Evolutionary conservation across 1,140 invertebrate genomes (phyloP).

Genomic region (Trichonephila clavipes): DNA sequence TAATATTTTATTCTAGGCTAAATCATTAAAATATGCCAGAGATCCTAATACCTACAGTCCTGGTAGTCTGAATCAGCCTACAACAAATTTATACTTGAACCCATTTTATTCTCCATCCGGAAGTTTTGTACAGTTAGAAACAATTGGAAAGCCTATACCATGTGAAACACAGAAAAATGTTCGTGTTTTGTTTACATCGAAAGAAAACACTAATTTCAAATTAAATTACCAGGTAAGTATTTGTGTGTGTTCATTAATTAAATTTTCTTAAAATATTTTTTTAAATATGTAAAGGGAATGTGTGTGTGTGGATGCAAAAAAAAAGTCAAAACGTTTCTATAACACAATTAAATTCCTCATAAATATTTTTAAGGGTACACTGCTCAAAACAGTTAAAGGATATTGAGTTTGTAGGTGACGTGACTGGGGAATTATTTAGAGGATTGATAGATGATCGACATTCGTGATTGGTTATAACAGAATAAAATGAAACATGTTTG

Average conservation of each 20-base stretch:
- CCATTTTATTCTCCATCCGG: constrained; percentile 80
- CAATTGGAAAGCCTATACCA: constrained; percentile 66
- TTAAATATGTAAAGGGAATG: too few relatives aligned
- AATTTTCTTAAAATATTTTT: too few relatives aligned
- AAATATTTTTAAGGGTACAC: too few relatives aligned
- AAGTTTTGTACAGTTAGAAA: constrained; percentile 80
- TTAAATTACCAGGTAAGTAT: constrained; percentile 79
- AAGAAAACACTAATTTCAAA: constrained; percentile 77
- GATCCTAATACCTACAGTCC: neutral
- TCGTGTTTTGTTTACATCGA: constrained; percentile 79
- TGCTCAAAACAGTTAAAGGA: too few relatives aligned
- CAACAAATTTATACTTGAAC: neutral
- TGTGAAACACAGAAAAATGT: constrained; percentile 78
- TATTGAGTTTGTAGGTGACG: too few relatives aligned
- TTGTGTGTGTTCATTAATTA: neutral
- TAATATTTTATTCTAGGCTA: constrained; percentile 36
- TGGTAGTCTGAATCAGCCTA: neutral
- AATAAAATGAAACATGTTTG: too few relatives aligned
- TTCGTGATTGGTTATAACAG: too few relatives aligned
- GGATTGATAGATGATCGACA: too few relatives aligned
- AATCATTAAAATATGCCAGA: constrained; percentile 47
- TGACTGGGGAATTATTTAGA: too few relatives aligned
- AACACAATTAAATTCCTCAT: too few relatives aligned
- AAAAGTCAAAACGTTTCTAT: too few relatives aligned
- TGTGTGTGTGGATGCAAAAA: too few relatives aligned